These are phyloP conservation scores for Pollenia griseotomentosa DNA, from an alignment of 2,888 invertebrate genomes.

Conservation along the genomic window DNA sequence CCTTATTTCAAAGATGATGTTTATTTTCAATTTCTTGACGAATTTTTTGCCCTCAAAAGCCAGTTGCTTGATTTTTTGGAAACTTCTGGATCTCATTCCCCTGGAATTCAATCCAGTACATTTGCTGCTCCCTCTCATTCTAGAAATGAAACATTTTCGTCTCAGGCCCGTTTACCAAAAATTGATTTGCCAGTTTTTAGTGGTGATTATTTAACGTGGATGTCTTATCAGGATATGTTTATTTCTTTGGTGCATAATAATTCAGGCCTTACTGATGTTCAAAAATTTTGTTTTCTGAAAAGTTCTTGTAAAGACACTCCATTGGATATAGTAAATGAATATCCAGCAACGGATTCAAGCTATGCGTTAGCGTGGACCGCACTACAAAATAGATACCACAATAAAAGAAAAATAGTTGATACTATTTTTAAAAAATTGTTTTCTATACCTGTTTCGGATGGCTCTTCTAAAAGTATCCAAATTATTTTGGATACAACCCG, in stretches of 20 bases:
- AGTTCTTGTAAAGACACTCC: no score
- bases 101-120: background rate
- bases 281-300: no score
- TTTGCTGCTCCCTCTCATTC: no score
- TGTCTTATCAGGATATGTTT: no score
- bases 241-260: no score
- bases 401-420: slow-evolving; percentile 28
- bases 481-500: slow-evolving; percentile 15
- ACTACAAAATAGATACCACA: slow-evolving; percentile 24
- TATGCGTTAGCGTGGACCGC: slow-evolving; percentile 20
- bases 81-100: background rate
- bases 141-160: no score
- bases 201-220: no score
- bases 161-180: no score
- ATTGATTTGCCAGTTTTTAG: no score
- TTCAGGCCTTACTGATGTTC: no score
- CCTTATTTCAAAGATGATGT: slow-evolving; percentile 8
- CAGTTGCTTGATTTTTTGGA: slow-evolving; percentile 20
- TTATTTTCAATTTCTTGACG: background rate
- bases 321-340: no score
- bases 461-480: background rate
- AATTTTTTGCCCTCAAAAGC: slow-evolving; percentile 18
- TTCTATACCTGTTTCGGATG: slow-evolving; percentile 3
- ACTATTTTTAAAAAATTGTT: slow-evolving; percentile 40
- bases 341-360: no score